These are phyloP conservation scores for Cantharis rufa DNA, from an alignment of 2,888 invertebrate species.

Conservation along the genomic window DNA sequence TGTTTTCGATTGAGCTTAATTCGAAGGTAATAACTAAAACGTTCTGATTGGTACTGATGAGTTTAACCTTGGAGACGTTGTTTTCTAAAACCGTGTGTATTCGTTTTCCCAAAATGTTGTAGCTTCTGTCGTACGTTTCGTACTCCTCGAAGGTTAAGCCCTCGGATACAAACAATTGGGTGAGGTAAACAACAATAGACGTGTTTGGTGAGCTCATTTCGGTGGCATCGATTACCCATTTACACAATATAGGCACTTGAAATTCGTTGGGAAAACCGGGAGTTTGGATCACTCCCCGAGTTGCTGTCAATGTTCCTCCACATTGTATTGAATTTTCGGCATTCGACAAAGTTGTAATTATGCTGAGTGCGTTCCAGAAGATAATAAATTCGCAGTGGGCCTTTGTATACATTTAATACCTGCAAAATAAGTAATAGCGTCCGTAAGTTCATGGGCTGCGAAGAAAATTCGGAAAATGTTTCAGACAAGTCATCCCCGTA, in stretches of 20 bases:
- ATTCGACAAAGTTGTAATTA: not conserved
- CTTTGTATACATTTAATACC: not conserved
- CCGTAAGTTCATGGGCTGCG: too few species aligned
- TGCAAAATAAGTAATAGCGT: too few species aligned
- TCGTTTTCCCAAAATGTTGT: slow-evolving; percentile 40
- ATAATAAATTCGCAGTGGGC: not conserved
- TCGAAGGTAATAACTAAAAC: slow-evolving; percentile 80
- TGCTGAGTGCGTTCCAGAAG: not conserved
- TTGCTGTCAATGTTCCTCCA: slow-evolving; percentile 68
- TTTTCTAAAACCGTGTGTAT: slow-evolving; percentile 70
- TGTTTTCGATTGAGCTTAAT: slow-evolving; percentile 74
- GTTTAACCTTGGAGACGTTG: slow-evolving; percentile 70
- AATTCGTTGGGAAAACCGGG: slow-evolving; percentile 85
- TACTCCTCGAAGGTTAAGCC: slow-evolving; percentile 78
- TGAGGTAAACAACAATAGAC: slow-evolving; percentile 83
- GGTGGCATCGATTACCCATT: slow-evolving; percentile 85
- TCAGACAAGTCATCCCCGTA: not conserved
- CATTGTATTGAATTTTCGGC: slow-evolving; percentile 55
- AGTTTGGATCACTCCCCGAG: slow-evolving; percentile 75
- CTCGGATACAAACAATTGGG: slow-evolving; percentile 83
- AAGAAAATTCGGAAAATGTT: not conserved
- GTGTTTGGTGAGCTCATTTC: slow-evolving; percentile 58
- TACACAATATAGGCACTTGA: slow-evolving; percentile 77
- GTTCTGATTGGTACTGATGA: slow-evolving; percentile 68
- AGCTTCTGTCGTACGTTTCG: slow-evolving; percentile 65